Percentiles rank a stretch among this genome's conserved stretches.
Conservation (phyloP, 2,888 invertebrate species). For the Agriopis aurantiaria region DNA sequence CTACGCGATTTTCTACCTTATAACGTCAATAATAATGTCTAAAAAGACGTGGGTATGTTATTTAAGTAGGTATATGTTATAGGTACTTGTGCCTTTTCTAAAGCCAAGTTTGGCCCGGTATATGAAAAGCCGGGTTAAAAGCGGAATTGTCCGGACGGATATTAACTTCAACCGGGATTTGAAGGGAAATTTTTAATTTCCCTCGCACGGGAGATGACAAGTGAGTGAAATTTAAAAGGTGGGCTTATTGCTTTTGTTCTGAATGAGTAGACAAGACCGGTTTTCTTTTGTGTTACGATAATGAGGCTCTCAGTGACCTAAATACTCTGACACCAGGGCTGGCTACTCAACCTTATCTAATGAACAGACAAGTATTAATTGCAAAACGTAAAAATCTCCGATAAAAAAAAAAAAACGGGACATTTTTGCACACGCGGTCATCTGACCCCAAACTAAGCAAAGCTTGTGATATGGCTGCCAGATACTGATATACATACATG, state of each 20-base stretch:
- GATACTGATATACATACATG: no score
- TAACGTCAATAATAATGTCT: constrained; percentile 15
- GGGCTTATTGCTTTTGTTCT: constrained; percentile 29
- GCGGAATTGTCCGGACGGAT: constrained; percentile 47
- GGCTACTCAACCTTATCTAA: no score
- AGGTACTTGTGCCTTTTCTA: constrained; percentile 7
- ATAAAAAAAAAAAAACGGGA: no score
- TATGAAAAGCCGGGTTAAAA: constrained; percentile 48
- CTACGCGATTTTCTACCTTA: constrained; percentile 19
- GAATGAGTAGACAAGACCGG: constrained; percentile 1
- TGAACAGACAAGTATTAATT: no score
- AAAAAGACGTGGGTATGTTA: constrained; percentile 22
- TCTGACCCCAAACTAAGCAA: no score
- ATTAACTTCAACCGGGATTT: constrained; percentile 50
- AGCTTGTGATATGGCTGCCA: no score
- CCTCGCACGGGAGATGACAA: constrained; percentile 29
- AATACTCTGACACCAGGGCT: no score
- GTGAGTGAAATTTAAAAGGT: constrained; percentile 37
- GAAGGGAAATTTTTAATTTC: constrained; percentile 49
- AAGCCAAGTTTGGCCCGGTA: constrained; percentile 43
- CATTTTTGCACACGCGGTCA: no score
- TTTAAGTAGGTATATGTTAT: constrained; percentile 33
- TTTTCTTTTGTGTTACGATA: no score
- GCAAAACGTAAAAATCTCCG: no score
- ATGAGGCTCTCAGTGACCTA: no score